A percentile compares a stretch with the other conserved stretches of the same genome.
Evolutionary conservation across 2,113 vertebrate species (phyloP).

Genomic region (Oreotrochilus melanogaster): DNA sequence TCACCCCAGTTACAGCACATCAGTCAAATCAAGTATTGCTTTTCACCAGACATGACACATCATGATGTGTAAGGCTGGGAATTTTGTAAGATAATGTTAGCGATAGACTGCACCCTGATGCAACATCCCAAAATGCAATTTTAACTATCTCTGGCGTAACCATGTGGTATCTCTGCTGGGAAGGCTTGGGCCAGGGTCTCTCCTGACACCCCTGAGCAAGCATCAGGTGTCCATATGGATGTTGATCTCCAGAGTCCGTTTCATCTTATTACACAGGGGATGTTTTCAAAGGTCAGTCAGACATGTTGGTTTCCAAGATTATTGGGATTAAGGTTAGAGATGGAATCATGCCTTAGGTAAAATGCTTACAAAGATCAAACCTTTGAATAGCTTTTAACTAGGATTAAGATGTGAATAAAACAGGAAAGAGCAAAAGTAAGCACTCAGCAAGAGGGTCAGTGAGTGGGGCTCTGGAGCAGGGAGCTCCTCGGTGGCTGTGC

Average conservation of each 20-base stretch:
- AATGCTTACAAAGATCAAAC: conserved; percentile 36
- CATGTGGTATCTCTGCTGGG: background rate
- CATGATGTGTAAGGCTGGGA: conserved; percentile 65
- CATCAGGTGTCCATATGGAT: background rate
- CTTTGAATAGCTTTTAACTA: conserved; percentile 51
- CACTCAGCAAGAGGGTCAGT: background rate
- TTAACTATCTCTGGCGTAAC: background rate
- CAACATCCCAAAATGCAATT: conserved; percentile 27
- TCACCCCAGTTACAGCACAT: conserved; percentile 54
- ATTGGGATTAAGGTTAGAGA: conserved; percentile 53
- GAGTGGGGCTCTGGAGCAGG: background rate
- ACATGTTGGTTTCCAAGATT: conserved; percentile 15
- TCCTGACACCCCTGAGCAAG: background rate
- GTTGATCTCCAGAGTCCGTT: background rate
- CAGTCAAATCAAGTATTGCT: conserved; percentile 52
- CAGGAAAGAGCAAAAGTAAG: conserved; percentile 44
- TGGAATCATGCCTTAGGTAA: conserved; percentile 56
- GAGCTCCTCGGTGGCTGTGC: rapidly evolving
- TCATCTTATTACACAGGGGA: background rate
- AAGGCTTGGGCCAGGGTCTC: conserved; percentile 27
- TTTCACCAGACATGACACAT: conserved; percentile 68
- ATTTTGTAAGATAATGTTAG: conserved; percentile 57
- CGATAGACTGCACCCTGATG: conserved; percentile 45
- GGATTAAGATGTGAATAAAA: conserved; percentile 48
- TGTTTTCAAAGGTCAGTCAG: conserved; percentile 13